Percentiles rank a stretch among this genome's conserved stretches.
These are phyloP conservation scores for Agriotes lineatus DNA, from an alignment of 2,888 invertebrate species.

Conservation along the genomic window DNA sequence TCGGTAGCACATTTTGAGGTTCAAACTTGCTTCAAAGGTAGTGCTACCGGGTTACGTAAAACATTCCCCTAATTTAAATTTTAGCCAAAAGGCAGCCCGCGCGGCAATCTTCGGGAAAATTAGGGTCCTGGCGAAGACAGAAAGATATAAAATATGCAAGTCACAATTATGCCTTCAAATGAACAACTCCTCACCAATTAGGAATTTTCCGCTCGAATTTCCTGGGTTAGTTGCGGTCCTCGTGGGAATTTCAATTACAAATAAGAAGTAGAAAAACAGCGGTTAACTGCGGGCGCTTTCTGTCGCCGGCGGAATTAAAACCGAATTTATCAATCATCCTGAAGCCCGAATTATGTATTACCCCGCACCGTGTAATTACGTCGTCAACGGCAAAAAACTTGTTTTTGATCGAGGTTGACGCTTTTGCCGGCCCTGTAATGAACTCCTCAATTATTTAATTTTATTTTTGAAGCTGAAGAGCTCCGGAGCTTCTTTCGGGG, in stretches of 20 bases:
- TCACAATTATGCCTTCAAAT: slow-evolving; percentile 25
- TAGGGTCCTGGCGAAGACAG: no score
- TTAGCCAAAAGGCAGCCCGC: no score
- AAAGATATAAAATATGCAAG: slow-evolving; percentile 30
- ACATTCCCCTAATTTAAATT: no score
- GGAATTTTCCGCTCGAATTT: slow-evolving; percentile 24
- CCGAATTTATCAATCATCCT: slow-evolving; percentile 17
- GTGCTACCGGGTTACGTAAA: no score
- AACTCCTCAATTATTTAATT: slow-evolving; percentile 4
- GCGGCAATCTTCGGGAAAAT: no score
- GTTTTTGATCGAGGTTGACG: slow-evolving; percentile 2
- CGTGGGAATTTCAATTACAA: slow-evolving; percentile 26
- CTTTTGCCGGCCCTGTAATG: background rate
- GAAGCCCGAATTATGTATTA: slow-evolving; percentile 2
- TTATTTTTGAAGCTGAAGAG: background rate
- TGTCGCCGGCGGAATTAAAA: slow-evolving; percentile 6
- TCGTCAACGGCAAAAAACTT: background rate
- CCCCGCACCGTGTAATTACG: slow-evolving; percentile 1
- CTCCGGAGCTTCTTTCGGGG: no score
- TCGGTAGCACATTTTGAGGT: no score
- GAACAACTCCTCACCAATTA: slow-evolving; percentile 31
- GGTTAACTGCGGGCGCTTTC: slow-evolving; percentile 7
- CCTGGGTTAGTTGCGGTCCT: background rate
- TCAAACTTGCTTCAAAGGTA: no score
- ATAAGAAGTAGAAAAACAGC: slow-evolving; percentile 14